Base-by-base conservation (phyloP, 2,113 vertebrate species). In the Varanus salvator region DNA sequence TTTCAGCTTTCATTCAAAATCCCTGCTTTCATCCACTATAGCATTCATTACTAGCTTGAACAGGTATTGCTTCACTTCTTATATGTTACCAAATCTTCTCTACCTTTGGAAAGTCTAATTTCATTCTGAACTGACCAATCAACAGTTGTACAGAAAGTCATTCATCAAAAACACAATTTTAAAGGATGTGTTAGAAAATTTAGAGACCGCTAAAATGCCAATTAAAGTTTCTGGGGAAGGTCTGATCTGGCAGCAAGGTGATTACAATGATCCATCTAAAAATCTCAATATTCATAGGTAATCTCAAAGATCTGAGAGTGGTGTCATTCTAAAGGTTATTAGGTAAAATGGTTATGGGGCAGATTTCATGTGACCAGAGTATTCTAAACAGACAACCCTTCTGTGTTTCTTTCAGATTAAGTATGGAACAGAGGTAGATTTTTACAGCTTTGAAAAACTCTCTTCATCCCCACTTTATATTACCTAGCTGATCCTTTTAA, bases 201-300 rank as follows among this genome's bases (percentile, higher is more conserved):
- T 4, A 75, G 76, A 82, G 52, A 74, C 21, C 6, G 54, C 80
- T 76, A 72, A 48, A 80, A 77, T 82, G 66, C 68, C 87, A 3
- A 3, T 84, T 94, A 85, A 91, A 90, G 93, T 93, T 93, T 66
- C 75, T 92, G 77, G 66, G 68, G 90, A 91, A 60, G 8, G 1
- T 85, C 93, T 91, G 80, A 81, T 85, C 80, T 83, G 88, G 84
- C 92, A 87, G 7, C 54, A 76, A 87, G 82, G 71, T 90, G 69
- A 90, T 91, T 92, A 29, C 12, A 87, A 78, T 64, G 87, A 85
- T 86, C 72, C 80, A 77, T 52, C 68, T 31, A 72, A 66, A 95
- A 84, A 87, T 11, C n/a, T 92, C 44, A 9, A 21, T 8, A 88
- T 76, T 93, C 71, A 27, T 6, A 12, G 21, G 77, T 48, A 83